Evolutionary conservation across 2,888 invertebrate genomes (phyloP).

Genomic region (Ceratothoa steindachneri): DNA sequence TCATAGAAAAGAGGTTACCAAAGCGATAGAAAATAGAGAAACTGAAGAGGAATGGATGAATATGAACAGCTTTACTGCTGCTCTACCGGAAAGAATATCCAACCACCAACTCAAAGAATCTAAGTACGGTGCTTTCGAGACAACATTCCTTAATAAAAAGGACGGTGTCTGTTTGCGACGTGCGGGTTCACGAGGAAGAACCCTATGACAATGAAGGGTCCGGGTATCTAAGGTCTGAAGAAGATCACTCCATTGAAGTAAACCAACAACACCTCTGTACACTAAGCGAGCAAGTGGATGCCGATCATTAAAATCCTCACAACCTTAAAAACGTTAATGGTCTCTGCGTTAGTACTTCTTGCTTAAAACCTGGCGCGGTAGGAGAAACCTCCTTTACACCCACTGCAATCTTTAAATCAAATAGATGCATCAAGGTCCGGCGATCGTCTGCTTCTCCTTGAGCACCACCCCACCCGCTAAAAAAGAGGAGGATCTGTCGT

Average conservation of each 20-base stretch:
- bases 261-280: slow-evolving; percentile 24
- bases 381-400: slow-evolving; percentile 24
- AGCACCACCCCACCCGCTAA: slow-evolving; percentile 26
- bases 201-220: not conserved
- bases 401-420: slow-evolving; percentile 18
- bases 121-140: slow-evolving; percentile 26
- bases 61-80: slow-evolving; percentile 22
- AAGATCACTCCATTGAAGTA: not conserved
- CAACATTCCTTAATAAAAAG: slow-evolving; percentile 36
- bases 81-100: slow-evolving; percentile 2
- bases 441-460: slow-evolving; percentile 30
- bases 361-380: slow-evolving; percentile 9
- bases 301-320: slow-evolving; percentile 43
- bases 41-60: slow-evolving; percentile 5
- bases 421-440: slow-evolving; percentile 17
- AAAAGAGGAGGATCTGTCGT: slow-evolving; percentile 31
- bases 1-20: not conserved
- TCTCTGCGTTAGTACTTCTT: slow-evolving; percentile 20
- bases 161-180: slow-evolving; percentile 40
- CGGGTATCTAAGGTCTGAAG: not conserved
- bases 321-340: slow-evolving; percentile 48
- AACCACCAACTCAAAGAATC: slow-evolving; percentile 16
- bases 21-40: not conserved
- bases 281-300: slow-evolving; percentile 41
- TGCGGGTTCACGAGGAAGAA: slow-evolving; percentile 30